Evolutionary conservation across 2,888 invertebrate species (phyloP).

Genomic region (Acleris laterana): DNA sequence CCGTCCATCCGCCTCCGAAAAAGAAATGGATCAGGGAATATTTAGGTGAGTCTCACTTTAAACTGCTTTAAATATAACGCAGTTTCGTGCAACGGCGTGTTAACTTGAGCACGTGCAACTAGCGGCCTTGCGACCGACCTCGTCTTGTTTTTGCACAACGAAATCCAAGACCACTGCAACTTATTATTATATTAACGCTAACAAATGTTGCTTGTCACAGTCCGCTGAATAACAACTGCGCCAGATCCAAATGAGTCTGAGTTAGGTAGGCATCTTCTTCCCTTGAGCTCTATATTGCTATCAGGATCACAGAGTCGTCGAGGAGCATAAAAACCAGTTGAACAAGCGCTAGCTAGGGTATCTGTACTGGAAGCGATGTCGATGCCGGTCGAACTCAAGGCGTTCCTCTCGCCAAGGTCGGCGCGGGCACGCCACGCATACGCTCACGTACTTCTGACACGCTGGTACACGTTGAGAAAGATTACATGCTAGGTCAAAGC

Average conservation of each 20-base stretch:
- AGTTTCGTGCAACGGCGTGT: constrained; percentile 18
- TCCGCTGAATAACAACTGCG: not conserved
- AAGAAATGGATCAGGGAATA: constrained; percentile 90
- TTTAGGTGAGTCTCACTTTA: constrained; percentile 80
- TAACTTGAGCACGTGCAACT: constrained; percentile 48
- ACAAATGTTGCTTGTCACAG: constrained; percentile 2
- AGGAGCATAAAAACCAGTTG: constrained; percentile 32
- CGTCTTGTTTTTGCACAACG: constrained; percentile 60
- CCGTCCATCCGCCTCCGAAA: constrained; percentile 85
- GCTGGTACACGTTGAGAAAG: constrained; percentile 27
- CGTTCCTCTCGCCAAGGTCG: constrained; percentile 45
- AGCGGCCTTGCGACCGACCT: constrained; percentile 57
- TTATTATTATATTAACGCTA: too few species aligned
- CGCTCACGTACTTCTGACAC: constrained; percentile 34
- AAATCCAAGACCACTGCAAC: constrained; percentile 51
- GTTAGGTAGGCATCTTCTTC: constrained; percentile 11
- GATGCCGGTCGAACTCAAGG: constrained; percentile 42
- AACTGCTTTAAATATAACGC: not conserved
- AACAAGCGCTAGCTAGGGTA: constrained; percentile 26
- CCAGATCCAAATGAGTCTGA: not conserved
- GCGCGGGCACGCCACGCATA: constrained; percentile 37
- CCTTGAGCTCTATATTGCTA: constrained; percentile 36
- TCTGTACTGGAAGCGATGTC: constrained; percentile 38
- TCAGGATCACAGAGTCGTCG: constrained; percentile 36
- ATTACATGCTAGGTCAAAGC: constrained; percentile 33